Percentiles rank a stretch among this genome's conserved stretches.
Evolutionary conservation across 2,797 vertebrate species (phyloP).

Genomic region (Nyctibius grandis): DNA sequence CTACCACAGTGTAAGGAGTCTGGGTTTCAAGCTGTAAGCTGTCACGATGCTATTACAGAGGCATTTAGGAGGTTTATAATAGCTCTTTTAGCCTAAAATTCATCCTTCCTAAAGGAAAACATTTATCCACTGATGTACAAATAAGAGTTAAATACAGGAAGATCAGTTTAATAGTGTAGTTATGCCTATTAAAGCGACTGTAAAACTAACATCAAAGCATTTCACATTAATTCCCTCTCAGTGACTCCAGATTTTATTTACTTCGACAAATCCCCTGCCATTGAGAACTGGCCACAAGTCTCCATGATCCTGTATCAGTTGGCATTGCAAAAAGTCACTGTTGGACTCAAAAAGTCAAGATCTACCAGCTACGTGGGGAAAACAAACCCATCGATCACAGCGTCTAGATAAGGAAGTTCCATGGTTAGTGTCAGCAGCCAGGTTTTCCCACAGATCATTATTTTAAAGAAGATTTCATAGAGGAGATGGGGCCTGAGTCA

Average conservation of each 20-base stretch:
- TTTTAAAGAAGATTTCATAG: background rate
- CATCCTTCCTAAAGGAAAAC: background rate
- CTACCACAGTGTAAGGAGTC: background rate
- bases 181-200: background rate
- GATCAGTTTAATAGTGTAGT: background rate
- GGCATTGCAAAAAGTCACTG: background rate
- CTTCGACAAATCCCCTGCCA: background rate
- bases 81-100: background rate
- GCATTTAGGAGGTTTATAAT: background rate
- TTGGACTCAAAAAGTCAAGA: background rate
- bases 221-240: background rate
- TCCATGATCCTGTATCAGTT: background rate
- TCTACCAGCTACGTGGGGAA: background rate
- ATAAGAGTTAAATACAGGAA: background rate
- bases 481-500: background rate
- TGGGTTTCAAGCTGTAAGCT: background rate
- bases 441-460: background rate
- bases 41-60: rapidly evolving
- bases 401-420: background rate
- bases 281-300: background rate
- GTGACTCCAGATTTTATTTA: background rate
- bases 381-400: background rate
- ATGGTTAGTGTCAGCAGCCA: background rate
- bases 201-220: background rate
- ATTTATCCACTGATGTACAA: background rate